Base-by-base conservation (phyloP, 2,113 vertebrate species). In the Ia io region DNA sequence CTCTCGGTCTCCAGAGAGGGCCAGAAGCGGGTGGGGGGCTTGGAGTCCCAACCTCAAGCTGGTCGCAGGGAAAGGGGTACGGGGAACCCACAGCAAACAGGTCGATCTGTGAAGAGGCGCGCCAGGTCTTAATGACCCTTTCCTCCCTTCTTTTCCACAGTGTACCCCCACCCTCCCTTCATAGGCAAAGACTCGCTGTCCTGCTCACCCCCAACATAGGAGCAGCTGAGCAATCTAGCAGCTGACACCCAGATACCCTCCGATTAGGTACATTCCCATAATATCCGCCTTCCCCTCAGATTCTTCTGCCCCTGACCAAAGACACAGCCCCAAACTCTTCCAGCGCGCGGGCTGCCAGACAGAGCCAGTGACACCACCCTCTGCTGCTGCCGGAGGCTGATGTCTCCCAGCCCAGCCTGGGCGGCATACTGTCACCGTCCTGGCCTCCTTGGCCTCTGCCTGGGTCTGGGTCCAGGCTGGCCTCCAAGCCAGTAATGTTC, bases 131-230 rank as follows among this genome's bases (percentile, higher is more conserved):
- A 79, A 70, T 20, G 88, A 93, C 92, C 95, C 74, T 90, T 65
- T 84, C 88, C 89, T 96, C 69, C 69, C 53, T 69, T 69, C 56
- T 42, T 67, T 79, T 53, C 56, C 70, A 40, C 9, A n/a, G 35
- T 49, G 80, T 51, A 42, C 95, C 95, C 88, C 96, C 91, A 94
- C 59, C 91, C 90, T 96, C 69, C 95, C 95, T 96, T 95, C 96
- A 96, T 97, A 93, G 96, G 95, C 97, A 95, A 96, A 97, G 96
- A 90, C 90, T 96, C 92, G 3, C 70, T 51, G 40, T 84, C 77
- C 92, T 2, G 76, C 16, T 90, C 69, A 80, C 63, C 96, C 85
- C 87, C 91, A 78, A 63, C 56, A 88, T 42, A 53, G 63, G 42
- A 93, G 86, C 95, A 90, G 84, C 88, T 78, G 91, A 95, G 77